These are phyloP conservation scores for Myotis lucifugus DNA, from an alignment of 2,113 vertebrate species.

Conservation along the genomic window DNA sequence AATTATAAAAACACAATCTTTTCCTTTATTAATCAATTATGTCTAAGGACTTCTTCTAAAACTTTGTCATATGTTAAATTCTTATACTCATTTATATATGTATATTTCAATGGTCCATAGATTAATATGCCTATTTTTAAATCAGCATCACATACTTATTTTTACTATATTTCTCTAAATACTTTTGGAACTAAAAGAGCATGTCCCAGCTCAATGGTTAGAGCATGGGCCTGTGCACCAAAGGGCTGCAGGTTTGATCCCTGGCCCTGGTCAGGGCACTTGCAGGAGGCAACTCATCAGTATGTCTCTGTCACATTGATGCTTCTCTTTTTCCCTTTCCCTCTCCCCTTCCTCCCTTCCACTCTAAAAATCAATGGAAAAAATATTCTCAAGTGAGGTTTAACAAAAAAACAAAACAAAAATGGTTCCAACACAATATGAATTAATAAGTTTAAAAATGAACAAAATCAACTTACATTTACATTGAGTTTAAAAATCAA, in stretches of 20 bases:
- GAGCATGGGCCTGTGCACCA: too few relatives aligned
- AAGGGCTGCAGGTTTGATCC: too few relatives aligned
- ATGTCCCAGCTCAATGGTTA: neutral
- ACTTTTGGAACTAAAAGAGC: neutral
- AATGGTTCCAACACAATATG: neutral
- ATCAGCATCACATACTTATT: neutral
- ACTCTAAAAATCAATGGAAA: too few relatives aligned
- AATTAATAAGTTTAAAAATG: neutral
- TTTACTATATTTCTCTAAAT: neutral
- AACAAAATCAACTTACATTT: slow-evolving; percentile 6
- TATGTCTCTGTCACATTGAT: too few relatives aligned
- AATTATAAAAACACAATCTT: neutral
- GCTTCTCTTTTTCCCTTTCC: too few relatives aligned
- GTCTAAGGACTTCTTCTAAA: neutral
- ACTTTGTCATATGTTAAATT: neutral
- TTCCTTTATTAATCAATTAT: neutral
- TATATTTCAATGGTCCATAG: neutral
- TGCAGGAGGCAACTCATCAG: too few relatives aligned
- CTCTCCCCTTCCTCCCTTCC: too few relatives aligned
- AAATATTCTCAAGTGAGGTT: too few relatives aligned
- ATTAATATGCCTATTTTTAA: neutral
- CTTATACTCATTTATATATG: neutral
- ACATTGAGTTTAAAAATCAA: neutral
- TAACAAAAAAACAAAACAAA: neutral
- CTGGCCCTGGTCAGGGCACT: too few relatives aligned